Evolutionary conservation across 1,140 invertebrate genomes (phyloP), one percentile per base, ranked within the genome.

Genomic region (Lasioglossum baleicum): DNA sequence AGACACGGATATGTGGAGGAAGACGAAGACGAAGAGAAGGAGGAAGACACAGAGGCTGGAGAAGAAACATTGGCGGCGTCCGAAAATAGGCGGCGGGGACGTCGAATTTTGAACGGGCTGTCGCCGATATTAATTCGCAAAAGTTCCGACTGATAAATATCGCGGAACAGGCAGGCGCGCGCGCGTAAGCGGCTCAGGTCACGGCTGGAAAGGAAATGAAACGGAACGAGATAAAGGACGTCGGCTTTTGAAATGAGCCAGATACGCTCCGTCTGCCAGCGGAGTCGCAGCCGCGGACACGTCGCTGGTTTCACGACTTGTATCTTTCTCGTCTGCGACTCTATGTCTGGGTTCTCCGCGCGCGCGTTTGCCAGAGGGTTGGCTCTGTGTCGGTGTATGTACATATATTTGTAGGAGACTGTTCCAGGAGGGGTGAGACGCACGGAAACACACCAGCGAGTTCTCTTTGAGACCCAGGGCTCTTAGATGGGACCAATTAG

Each of bases 401-500:
- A 35, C 5, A 35, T 35, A 35, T 35, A 35, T 35, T 3, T 44
- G 17, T 2, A 8, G 7, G 64, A 10, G 17, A 11, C 64, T 56
- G 74, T 80, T 71, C 69, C 40, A 7, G 53, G 70, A 72, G 56
- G 56, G n/a, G 56, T 44, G 78, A 40, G 40, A 56, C 60, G 26
- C 64, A 22, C 51, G 42, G 44, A 81, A 75, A 76, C 64, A 40
- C 22, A 53, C 44, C 53, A 61, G 58, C 44, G 65, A 86, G 26
- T 83, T 77, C 81, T 81, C 83, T 88, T 84, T 72, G 83, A 87
- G 82, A 85, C 80, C 53, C 84, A 73, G 60, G 68, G 63, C 84
- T 81, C 69, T 80, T 68, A 67, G 83, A 85, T 86, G 81, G 80
- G 83, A 86, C 88, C 87, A 90, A 90, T 88, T 90, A 90, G 83